These are phyloP conservation scores for Noctuana brunneofusca DNA, from an alignment of 2,888 invertebrate species.

Conservation along the genomic window DNA sequence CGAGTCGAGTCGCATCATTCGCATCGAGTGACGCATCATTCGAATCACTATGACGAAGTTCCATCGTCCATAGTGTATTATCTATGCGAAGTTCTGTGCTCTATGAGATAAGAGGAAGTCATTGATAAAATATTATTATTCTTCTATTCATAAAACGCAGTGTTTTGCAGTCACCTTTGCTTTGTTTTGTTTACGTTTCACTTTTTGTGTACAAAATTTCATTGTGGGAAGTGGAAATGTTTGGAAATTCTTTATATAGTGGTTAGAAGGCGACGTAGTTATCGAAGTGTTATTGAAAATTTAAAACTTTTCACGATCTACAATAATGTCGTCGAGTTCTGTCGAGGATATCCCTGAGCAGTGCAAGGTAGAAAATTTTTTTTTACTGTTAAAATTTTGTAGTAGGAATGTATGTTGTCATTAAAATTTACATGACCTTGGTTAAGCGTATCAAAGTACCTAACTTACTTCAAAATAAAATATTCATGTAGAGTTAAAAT, in stretches of 20 bases:
- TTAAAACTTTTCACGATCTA: not conserved
- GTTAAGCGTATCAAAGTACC: not conserved
- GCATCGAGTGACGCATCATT: too few species aligned
- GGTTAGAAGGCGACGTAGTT: constrained; percentile 8
- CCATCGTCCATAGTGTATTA: too few species aligned
- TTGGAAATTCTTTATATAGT: constrained; percentile 23
- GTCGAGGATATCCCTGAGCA: constrained; percentile 74
- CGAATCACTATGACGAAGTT: too few species aligned
- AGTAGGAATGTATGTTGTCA: constrained; percentile 41
- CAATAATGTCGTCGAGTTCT: constrained; percentile 71
- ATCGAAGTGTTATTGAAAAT: not conserved
- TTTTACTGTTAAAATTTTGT: constrained; percentile 43
- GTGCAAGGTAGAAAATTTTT: constrained; percentile 58
- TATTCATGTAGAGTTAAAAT: not conserved
- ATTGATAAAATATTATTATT: too few species aligned
- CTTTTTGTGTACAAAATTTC: constrained; percentile 28
- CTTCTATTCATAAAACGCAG: too few species aligned
- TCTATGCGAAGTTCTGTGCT: too few species aligned
- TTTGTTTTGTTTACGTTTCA: constrained; percentile 23
- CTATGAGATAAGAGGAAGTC: too few species aligned
- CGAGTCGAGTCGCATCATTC: too few species aligned
- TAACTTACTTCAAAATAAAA: not conserved
- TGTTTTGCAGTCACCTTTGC: too few species aligned
- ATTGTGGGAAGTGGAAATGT: constrained; percentile 13
- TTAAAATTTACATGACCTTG: constrained; percentile 18